Evolutionary conservation across 2,888 invertebrate species (phyloP), one percentile per base, ranked within the genome.

Genomic region (Idaea straminata): DNA sequence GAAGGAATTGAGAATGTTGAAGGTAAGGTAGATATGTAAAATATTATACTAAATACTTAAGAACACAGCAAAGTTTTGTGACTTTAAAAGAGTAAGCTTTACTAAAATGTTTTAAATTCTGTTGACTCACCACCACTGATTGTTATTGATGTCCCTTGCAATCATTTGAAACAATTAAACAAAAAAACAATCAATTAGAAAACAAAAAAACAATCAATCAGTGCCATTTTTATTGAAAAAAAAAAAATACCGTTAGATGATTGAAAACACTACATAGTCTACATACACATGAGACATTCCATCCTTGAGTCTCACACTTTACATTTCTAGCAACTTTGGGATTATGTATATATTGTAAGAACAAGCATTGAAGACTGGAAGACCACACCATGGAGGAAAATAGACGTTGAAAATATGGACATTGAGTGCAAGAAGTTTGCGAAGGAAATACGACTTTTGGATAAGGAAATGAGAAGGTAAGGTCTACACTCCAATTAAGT

Each of bases 391-490:
- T 99, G 99, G 99, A 95, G 97, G 66, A 97, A 98, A 85, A 98
- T 99, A 69, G 98, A 99, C 82, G 98, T 99, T 59, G 99, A 99
- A 89, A 98, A 98, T 81, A 99, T 99, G 98, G 99, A 99, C 82
- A 97, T 99, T 75, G 99, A 99, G 87, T 99, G 99, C 87, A 99
- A 99, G 85, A 98, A 98, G 84, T 99, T 99, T 87, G 97, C 98
- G 2, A 99, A 99, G 89, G 98, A 98, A 86, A 97, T 98, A 66
- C 94, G 97, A 81, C 94, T 97, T 64, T 86, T 99, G 77, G 99
- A 99, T 83, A 99, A 99, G 83, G 99, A 99, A 92, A 98, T 99
- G 97, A 94, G 98, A 77, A 93, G 95, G 74, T 90, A 74, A 59
- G 25, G n/a, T 6, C 47, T 47, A 13, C 47, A 47, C 47, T 47